Conservation (phyloP, 2,113 vertebrate species). For the Pelvicachromis taeniatus region DNA sequence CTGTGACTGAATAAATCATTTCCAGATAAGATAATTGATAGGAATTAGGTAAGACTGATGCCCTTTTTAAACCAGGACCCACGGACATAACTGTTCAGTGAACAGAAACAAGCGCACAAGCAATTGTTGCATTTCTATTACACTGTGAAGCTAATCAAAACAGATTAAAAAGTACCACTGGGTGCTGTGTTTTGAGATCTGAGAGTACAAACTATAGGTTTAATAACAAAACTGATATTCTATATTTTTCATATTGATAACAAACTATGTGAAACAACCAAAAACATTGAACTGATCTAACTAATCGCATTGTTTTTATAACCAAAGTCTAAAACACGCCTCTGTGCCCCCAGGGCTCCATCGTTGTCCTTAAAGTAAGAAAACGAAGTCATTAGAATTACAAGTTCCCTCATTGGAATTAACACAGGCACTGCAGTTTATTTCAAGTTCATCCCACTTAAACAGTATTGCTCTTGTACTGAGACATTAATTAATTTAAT, state of each 20-base stretch:
- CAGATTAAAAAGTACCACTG: background rate
- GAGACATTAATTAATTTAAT: background rate
- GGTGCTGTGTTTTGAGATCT: background rate
- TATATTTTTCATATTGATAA: background rate
- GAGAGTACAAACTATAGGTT: background rate
- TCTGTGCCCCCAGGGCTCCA: background rate
- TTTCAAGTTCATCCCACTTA: background rate
- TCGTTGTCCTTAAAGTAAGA: background rate
- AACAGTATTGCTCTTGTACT: background rate
- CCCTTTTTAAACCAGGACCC: background rate
- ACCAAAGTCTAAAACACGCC: background rate
- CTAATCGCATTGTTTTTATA: background rate
- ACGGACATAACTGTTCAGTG: background rate
- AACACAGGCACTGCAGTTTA: background rate
- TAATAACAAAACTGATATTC: background rate
- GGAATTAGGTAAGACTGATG: background rate
- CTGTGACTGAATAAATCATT: background rate
- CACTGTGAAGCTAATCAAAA: background rate
- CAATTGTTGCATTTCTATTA: background rate
- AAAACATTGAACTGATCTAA: background rate
- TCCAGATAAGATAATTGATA: background rate
- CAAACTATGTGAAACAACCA: background rate
- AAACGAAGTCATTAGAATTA: background rate
- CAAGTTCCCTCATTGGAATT: background rate
- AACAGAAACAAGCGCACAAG: background rate